These are phyloP conservation scores for Vollenhovia emeryi DNA, from an alignment of 1,140 invertebrate species.

Conservation along the genomic window DNA sequence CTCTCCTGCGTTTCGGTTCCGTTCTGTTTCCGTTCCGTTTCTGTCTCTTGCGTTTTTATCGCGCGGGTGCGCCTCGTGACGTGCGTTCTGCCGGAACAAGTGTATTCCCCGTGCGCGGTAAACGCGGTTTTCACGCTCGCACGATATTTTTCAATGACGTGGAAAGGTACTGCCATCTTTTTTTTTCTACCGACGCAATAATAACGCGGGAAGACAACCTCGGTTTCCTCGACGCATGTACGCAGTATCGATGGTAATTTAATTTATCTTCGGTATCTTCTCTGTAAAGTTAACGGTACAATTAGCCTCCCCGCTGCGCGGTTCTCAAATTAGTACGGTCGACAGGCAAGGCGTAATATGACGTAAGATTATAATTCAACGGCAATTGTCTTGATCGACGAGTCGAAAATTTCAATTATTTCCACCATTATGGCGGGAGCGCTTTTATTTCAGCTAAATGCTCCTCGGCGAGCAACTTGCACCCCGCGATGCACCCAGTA, in stretches of 20 bases:
- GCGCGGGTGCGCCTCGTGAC: constrained; percentile 25
- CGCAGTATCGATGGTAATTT: neutral
- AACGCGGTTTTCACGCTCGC: neutral
- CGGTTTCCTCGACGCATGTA: neutral
- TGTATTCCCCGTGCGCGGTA: neutral
- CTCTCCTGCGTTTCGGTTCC: constrained; percentile 43
- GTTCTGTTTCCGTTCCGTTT: constrained; percentile 49
- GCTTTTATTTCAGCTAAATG: constrained; percentile 7
- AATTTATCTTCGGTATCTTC: neutral
- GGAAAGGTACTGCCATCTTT: neutral
- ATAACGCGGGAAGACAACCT: neutral
- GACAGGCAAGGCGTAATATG: neutral
- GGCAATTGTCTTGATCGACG: neutral
- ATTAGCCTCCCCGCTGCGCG: neutral
- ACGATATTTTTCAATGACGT: neutral
- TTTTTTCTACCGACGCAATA: neutral
- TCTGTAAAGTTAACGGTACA: neutral
- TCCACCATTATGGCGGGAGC: neutral
- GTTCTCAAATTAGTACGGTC: neutral
- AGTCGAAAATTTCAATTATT: neutral
- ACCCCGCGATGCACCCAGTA: constrained; percentile 2
- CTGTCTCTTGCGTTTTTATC: constrained; percentile 11
- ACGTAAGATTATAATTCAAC: neutral
- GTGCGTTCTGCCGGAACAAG: constrained; percentile 31
- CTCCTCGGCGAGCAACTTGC: neutral